A percentile compares a stretch with the other conserved stretches of the same genome.
phyloP scores from a whole-genome alignment of 2,888 invertebrate genomes.

The Eupithecia tripunctaria region DNA sequence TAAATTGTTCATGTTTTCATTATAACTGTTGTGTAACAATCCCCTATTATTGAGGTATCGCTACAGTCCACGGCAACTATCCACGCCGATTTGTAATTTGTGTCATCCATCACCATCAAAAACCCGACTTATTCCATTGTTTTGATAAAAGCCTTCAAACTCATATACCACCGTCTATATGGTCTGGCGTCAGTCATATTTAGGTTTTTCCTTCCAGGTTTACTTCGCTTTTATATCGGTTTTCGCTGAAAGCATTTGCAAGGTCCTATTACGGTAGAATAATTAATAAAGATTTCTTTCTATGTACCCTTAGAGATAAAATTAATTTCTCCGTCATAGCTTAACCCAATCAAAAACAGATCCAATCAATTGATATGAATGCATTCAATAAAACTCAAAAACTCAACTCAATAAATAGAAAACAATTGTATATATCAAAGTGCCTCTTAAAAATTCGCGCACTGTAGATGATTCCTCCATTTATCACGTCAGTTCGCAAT shows the following conservation, averaged over 20 bases:
- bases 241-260: neutral
- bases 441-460: neutral
- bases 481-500: conserved; percentile 31
- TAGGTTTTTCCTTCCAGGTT: neutral
- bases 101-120: neutral
- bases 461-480: conserved; percentile 21
- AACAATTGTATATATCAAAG: neutral
- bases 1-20: conserved; percentile 22
- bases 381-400: neutral
- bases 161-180: neutral
- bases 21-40: conserved; percentile 12
- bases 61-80: conserved; percentile 19
- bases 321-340: no score
- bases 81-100: neutral
- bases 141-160: neutral
- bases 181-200: neutral
- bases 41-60: conserved; percentile 15
- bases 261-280: no score
- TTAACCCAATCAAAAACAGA: neutral
- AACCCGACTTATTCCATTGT: neutral
- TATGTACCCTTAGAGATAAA: no score
- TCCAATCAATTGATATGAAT: neutral
- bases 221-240: no score
- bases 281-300: no score
- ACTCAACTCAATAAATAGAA: neutral